Conservation (phyloP, 64 coral and sea anemone species). For the Montipora cactus region DNA sequence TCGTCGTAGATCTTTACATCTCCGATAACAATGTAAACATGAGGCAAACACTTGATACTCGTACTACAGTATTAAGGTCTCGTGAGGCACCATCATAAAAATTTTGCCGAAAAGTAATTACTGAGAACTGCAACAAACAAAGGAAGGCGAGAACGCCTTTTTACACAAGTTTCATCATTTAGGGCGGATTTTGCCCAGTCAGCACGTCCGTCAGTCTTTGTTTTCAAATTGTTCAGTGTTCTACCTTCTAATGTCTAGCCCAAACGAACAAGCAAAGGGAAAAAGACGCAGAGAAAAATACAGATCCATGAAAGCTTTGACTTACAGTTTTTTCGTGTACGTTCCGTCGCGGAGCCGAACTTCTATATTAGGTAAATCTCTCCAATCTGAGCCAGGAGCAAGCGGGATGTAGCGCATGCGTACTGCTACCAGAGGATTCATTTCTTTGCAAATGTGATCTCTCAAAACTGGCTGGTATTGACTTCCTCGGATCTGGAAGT, state of each 20-base stretch:
- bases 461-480: conserved; percentile 87
- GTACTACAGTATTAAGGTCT: background rate
- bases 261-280: background rate
- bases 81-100: background rate
- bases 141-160: background rate
- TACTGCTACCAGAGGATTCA: conserved; percentile 87
- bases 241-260: background rate
- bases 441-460: conserved; percentile 99
- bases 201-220: background rate
- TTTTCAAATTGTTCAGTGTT: background rate
- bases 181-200: too few species aligned
- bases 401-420: conserved; percentile 92
- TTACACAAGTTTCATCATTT: too few species aligned
- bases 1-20: too few species aligned
- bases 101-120: too few species aligned
- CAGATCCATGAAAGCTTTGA: background rate
- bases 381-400: conserved; percentile 96
- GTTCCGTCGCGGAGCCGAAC: conserved; percentile 76
- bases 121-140: background rate
- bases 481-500: conserved; percentile 82
- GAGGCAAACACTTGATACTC: background rate
- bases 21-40: too few species aligned
- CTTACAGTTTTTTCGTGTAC: conserved; percentile 80
- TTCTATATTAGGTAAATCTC: conserved; percentile 88
- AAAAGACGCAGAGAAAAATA: background rate